Base-by-base conservation (phyloP, 2,797 vertebrate genomes). In the Heliangelus exortis region DNA sequence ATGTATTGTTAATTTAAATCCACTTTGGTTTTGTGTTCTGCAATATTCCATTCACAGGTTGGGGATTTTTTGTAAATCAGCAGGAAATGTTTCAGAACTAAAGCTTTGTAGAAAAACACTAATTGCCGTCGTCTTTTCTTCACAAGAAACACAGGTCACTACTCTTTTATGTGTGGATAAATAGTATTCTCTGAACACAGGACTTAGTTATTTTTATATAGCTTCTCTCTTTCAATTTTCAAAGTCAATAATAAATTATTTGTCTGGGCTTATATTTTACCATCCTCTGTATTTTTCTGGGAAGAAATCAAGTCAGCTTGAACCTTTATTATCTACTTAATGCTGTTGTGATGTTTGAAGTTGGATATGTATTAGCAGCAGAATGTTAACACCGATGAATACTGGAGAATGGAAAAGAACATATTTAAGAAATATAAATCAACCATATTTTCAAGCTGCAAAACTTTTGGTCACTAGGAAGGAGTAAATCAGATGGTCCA, bases 1-100 rank as follows among this genome's bases (percentile, higher is more conserved):
- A 80, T 84, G 92, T 77, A 69, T 33, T 80, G 68, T 65, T 93
- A 84, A 84, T 74, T 96, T 87, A 74, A 90, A 91, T 72, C n/a
- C 67, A 45, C 58, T 89, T 87, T 62, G 63, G 0, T 82, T 88
- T 75, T 78, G 47, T 67, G 50, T 83, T 94, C 62, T 69, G 50
- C 34, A 78, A 62, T 85, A 84, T 73, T 84, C 53, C 63, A 75
- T 81, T 95, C 87, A 67, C 28, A 73, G 26, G 84, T 93, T 78
- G 13, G 39, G 39, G 39, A 14, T 68, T 21, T 55, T 68, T 51
- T 51, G 13, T 85, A 82, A 92, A 74, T 79, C 51, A 84, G 57
- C 31, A 34, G 36, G 71, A 87, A 71, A 85, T 47, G 13, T 69
- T 87, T 89, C 55, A 80, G 50, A 95, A 87, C 7, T 26, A 61